Base-by-base conservation (phyloP, 2,113 vertebrate genomes). In the Scatophagus argus region DNA sequence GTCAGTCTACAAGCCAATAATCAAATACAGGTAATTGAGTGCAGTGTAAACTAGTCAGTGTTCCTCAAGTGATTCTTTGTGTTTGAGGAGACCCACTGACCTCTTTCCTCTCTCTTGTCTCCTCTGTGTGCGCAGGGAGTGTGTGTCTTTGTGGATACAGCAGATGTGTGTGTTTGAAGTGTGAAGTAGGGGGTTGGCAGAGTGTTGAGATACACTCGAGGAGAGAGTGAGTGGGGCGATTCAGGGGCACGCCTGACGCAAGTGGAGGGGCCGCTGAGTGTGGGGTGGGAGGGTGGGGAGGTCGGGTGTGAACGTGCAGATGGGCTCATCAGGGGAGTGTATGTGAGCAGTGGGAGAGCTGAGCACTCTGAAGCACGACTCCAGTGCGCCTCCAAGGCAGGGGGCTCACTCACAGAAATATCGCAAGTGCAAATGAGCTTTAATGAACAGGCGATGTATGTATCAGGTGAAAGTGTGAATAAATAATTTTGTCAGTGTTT, bases 1-100 rank as follows among this genome's bases (percentile, higher is more conserved):
- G 38, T 59, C 72, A 79, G 85, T 73, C 68, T 47, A 47, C 65
- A 75, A 74, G 74, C 70, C 75, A 75, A 81, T 91, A 91, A 90
- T 91, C 77, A 90, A 87, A 91, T 68, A 54, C 83, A 78, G 77
- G 76, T 91, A 91, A 93, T 89, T 89, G 85, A 90, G 83, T 74
- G 81, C 87, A 84, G 69, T 72, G 86, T 88, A 79, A 89, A 90
- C 79, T 67, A 85, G 87, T 86, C 86, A 88, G 84, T 49, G 36
- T 71, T 86, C 38, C 69, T 82, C 55, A 2, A 83, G 85, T 84
- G 87, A 29, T 84, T 84, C 74, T 87, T 82, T 85, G 79, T 89
- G 84, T 92, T 85, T 83, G 65, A 84, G 47, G 63, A 86, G 80
- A 88, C 84, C 82, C 82, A 74, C 64, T 85, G 84, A 87, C 78